Evolutionary conservation across 2,797 vertebrate genomes (phyloP).

Genomic region (Agapornis canus): DNA sequence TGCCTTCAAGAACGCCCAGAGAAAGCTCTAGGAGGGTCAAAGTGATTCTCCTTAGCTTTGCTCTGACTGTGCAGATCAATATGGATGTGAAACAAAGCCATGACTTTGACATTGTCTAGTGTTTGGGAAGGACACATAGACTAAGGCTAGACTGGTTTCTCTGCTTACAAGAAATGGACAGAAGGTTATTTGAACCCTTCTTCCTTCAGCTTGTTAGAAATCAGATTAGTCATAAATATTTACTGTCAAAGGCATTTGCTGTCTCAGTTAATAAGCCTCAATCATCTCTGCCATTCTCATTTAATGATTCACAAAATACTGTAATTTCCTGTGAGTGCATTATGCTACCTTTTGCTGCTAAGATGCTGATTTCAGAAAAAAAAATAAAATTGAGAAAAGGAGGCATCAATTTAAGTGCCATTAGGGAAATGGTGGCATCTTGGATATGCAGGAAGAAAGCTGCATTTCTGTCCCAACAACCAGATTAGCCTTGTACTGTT

Average conservation of each 20-base stretch:
- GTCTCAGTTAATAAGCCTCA: not conserved
- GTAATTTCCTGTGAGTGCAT: not conserved
- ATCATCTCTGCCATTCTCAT: not conserved
- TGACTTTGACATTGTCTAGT: not conserved
- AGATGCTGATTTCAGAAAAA: not conserved
- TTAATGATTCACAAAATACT: conserved; percentile 42
- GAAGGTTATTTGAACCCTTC: not conserved
- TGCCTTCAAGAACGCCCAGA: not conserved
- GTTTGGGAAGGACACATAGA: not conserved
- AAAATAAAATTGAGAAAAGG: not conserved
- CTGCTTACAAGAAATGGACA: not conserved
- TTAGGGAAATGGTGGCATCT: not conserved
- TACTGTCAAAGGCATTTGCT: not conserved
- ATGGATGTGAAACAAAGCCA: not conserved
- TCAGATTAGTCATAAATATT: not conserved
- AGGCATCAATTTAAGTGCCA: not conserved
- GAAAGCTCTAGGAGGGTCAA: not conserved
- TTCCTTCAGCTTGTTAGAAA: not conserved
- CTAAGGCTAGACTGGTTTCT: not conserved
- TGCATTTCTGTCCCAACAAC: not conserved
- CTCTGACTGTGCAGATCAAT: not conserved
- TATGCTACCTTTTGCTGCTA: not conserved
- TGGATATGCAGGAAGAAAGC: not conserved
- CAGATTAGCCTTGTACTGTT: not conserved
- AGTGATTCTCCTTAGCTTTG: not conserved